phyloP scores from a whole-genome alignment of 2,113 vertebrate genomes.

The Zosterops pallidus region DNA sequence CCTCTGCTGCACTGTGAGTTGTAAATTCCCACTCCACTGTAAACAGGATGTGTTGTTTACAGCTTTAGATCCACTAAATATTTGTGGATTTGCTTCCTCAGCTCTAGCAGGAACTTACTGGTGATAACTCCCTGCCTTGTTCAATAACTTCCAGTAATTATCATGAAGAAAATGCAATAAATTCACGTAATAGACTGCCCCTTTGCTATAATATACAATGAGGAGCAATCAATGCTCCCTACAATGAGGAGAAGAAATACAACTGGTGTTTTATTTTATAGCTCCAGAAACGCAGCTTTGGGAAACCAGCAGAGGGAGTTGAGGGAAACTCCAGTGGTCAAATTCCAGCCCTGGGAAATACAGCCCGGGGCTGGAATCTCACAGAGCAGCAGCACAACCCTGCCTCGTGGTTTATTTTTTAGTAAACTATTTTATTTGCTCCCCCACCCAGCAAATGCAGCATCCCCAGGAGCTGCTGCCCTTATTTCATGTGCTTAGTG shows the following conservation, averaged over 20 bases:
- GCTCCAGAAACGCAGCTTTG: conserved; percentile 63
- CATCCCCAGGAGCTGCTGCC: neutral
- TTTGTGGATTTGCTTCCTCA: conserved; percentile 78
- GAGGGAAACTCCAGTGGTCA: conserved; percentile 67
- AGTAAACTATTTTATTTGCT: conserved; percentile 47
- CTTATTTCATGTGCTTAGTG: neutral
- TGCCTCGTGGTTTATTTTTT: neutral
- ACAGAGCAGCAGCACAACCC: conserved; percentile 35
- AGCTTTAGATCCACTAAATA: conserved; percentile 74
- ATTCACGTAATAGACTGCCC: conserved; percentile 79
- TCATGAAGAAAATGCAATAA: conserved; percentile 79
- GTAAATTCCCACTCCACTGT: conserved; percentile 60
- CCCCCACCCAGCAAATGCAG: conserved; percentile 28
- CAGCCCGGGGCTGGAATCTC: conserved; percentile 57
- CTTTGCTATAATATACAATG: conserved; percentile 81
- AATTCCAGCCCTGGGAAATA: conserved; percentile 36
- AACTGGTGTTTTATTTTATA: conserved; percentile 71
- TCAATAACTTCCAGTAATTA: conserved; percentile 86
- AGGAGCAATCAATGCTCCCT: conserved; percentile 77
- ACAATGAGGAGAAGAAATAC: conserved; percentile 81
- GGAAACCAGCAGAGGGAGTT: conserved; percentile 77
- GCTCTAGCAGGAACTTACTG: conserved; percentile 70
- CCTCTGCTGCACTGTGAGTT: conserved; percentile 43
- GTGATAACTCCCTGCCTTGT: conserved; percentile 78
- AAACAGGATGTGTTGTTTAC: conserved; percentile 76